These are phyloP conservation scores for Fopius arisanus DNA, from an alignment of 1,140 invertebrate genomes.

Conservation along the genomic window DNA sequence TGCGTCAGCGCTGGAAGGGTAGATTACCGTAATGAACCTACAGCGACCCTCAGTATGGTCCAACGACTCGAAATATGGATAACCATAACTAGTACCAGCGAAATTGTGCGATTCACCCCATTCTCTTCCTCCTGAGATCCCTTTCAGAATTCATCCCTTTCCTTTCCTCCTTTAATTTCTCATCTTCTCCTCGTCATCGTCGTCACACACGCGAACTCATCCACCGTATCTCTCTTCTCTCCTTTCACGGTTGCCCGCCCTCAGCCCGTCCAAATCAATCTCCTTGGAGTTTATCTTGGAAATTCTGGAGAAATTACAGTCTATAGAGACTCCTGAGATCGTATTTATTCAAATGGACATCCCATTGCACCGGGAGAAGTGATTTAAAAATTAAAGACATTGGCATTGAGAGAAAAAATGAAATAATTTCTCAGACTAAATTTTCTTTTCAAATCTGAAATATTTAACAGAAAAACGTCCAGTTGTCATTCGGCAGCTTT, in stretches of 20 bases:
- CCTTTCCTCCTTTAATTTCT: not conserved
- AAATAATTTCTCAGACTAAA: not conserved
- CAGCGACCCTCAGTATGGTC: conserved; percentile 46
- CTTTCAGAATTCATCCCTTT: not conserved
- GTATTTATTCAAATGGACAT: not conserved
- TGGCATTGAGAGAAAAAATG: not conserved
- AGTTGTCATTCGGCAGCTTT: too few relatives aligned
- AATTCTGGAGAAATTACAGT: conserved; percentile 14
- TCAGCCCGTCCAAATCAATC: conserved; percentile 23
- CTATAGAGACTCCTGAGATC: conserved; percentile 16
- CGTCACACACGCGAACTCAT: not conserved
- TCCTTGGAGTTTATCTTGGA: conserved; percentile 21
- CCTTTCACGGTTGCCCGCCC: conserved; percentile 1
- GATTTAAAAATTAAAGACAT: not conserved
- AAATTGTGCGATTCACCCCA: conserved; percentile 19
- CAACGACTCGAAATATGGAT: conserved; percentile 56
- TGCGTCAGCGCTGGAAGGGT: conserved; percentile 54
- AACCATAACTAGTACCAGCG: conserved; percentile 34
- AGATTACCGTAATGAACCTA: conserved; percentile 57
- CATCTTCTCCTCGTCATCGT: conserved; percentile 7
- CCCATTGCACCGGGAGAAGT: not conserved
- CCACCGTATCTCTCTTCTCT: not conserved
- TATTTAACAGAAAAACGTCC: too few relatives aligned
- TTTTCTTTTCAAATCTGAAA: too few relatives aligned
- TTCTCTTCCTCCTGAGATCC: not conserved